Evolutionary conservation across 2,797 vertebrate species (phyloP).

Genomic region (Gymnothorax reevesii): DNA sequence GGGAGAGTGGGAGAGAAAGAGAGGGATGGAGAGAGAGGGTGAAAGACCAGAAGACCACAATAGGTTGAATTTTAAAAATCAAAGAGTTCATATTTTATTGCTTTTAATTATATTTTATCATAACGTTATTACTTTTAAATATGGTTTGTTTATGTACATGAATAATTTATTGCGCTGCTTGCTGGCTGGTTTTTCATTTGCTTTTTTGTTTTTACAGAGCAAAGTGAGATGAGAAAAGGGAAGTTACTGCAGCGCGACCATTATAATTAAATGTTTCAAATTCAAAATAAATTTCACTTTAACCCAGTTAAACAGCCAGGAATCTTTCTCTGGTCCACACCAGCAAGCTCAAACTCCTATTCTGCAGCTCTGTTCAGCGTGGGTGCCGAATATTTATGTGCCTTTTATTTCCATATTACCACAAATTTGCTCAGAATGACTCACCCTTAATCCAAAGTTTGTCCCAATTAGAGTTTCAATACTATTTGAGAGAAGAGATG

Average conservation of each 20-base stretch:
- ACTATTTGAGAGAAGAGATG: neutral
- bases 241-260: neutral
- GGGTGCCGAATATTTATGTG: neutral
- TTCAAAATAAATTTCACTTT: neutral
- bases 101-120: neutral
- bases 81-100: neutral
- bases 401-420: neutral
- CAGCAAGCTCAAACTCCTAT: neutral
- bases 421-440: neutral
- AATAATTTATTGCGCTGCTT: neutral
- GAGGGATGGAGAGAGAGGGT: too few species aligned
- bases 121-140: neutral
- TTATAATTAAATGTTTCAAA: neutral
- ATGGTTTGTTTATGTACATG: neutral
- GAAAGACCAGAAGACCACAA: too few species aligned
- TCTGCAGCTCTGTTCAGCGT: neutral
- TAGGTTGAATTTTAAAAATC: too few species aligned
- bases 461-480: neutral
- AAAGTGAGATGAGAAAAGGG: neutral
- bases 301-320: neutral
- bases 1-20: too few species aligned
- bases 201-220: neutral
- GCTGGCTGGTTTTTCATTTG: neutral
- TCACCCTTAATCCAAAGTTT: neutral
- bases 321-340: neutral